phyloP scores from a whole-genome alignment of 2,888 invertebrate genomes.

The Tipula unca region DNA sequence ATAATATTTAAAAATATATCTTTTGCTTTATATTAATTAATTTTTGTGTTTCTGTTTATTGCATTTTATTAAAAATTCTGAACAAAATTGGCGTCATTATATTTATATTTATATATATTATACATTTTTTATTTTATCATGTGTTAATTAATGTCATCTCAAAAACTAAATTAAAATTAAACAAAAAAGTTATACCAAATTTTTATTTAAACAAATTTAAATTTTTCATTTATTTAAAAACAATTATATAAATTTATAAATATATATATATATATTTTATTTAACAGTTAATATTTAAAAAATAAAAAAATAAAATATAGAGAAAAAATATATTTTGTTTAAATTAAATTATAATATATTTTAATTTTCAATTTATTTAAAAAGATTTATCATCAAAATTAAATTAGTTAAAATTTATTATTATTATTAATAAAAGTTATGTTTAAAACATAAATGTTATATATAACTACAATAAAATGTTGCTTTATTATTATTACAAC shows the following conservation, averaged over 20 bases:
- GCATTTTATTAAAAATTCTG: background rate
- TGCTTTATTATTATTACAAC: background rate
- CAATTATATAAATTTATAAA: background rate
- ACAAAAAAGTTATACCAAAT: background rate
- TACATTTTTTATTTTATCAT: background rate
- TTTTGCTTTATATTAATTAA: background rate
- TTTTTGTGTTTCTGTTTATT: background rate
- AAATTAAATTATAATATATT: background rate
- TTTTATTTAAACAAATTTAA: background rate
- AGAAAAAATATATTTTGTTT: background rate
- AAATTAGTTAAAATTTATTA: slow-evolving; percentile 4
- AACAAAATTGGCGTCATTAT: background rate
- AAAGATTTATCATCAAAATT: background rate
- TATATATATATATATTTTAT: background rate
- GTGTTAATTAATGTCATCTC: background rate
- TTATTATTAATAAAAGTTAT: background rate
- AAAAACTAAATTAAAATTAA: background rate
- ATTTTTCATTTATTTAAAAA: background rate
- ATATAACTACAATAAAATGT: background rate
- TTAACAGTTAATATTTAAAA: background rate
- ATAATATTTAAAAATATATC: background rate
- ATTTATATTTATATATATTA: background rate
- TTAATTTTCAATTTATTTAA: background rate
- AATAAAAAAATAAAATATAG: background rate
- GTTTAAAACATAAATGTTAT: background rate